Conservation (phyloP, 1,140 invertebrate species). For the Stenopsyche tienmushanensis region DNA sequence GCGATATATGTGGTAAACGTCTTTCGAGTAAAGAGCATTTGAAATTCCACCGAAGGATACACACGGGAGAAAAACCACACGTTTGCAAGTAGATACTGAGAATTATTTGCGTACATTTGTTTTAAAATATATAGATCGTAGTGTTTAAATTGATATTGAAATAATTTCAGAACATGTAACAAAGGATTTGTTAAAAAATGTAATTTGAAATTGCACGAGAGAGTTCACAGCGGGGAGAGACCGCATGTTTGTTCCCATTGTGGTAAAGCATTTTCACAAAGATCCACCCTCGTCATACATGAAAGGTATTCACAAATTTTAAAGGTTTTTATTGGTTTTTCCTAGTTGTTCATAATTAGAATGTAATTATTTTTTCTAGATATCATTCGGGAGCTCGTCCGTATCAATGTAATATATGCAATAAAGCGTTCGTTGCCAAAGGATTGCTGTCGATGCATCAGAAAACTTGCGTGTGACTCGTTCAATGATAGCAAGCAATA, state of each 20-base stretch:
- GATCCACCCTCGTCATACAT: constrained; percentile 72
- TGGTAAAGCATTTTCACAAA: constrained; percentile 76
- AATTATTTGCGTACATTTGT: too few species aligned
- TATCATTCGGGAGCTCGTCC: constrained; percentile 78
- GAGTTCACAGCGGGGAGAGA: constrained; percentile 65
- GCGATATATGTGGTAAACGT: constrained; percentile 77
- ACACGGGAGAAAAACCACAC: constrained; percentile 73
- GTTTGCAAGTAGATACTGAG: constrained; percentile 62
- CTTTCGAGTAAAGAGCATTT: constrained; percentile 70
- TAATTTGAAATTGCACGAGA: constrained; percentile 62
- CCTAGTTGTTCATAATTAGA: neutral
- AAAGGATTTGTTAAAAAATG: constrained; percentile 66
- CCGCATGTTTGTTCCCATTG: constrained; percentile 68
- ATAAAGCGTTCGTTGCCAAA: constrained; percentile 64
- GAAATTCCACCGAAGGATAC: constrained; percentile 69
- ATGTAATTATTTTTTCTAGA: constrained; percentile 33
- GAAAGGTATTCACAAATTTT: constrained; percentile 51
- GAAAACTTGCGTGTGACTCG: constrained; percentile 49
- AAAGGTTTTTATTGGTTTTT: neutral
- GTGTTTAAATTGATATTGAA: too few species aligned
- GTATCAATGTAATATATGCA: constrained; percentile 69
- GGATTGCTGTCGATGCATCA: constrained; percentile 63
- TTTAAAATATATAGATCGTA: neutral
- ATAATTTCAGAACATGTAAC: constrained; percentile 57
- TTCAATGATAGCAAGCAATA: too few species aligned